phyloP scores from a whole-genome alignment of 2,888 invertebrate species.

The Sialis fuliginosa region DNA sequence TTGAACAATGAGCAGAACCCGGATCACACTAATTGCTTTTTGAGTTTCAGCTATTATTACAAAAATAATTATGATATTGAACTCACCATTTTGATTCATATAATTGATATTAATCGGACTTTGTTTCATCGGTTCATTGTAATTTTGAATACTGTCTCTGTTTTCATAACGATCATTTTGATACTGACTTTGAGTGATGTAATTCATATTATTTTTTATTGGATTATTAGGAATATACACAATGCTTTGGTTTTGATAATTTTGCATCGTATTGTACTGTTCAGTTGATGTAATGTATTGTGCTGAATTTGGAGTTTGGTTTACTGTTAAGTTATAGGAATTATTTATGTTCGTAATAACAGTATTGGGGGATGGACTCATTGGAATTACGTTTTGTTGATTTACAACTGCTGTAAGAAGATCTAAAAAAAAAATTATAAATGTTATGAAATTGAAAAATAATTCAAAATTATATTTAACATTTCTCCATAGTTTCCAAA shows the following conservation, averaged over 20 bases:
- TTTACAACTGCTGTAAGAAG: conserved; percentile 1
- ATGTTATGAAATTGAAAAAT: background rate
- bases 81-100: background rate
- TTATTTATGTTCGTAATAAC: conserved; percentile 9
- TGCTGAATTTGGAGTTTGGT: conserved; percentile 1
- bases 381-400: conserved; percentile 3
- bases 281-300: conserved; percentile 2
- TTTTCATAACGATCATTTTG: background rate
- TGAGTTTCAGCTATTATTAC: background rate
- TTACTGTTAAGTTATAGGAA: conserved; percentile 6
- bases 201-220: conserved; percentile 1
- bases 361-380: conserved; percentile 8
- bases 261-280: background rate
- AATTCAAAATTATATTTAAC: background rate
- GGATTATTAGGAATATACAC: background rate
- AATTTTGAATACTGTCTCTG: background rate
- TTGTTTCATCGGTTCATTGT: conserved; percentile 4
- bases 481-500: background rate
- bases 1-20: too few relatives aligned
- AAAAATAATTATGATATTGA: background rate
- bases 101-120: conserved; percentile 2
- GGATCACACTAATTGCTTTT: too few relatives aligned
- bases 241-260: background rate
- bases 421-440: conserved; percentile 1
- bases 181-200: background rate